Evolutionary conservation across 2,888 invertebrate genomes (phyloP).

Genomic region (Aphidius colemani): DNA sequence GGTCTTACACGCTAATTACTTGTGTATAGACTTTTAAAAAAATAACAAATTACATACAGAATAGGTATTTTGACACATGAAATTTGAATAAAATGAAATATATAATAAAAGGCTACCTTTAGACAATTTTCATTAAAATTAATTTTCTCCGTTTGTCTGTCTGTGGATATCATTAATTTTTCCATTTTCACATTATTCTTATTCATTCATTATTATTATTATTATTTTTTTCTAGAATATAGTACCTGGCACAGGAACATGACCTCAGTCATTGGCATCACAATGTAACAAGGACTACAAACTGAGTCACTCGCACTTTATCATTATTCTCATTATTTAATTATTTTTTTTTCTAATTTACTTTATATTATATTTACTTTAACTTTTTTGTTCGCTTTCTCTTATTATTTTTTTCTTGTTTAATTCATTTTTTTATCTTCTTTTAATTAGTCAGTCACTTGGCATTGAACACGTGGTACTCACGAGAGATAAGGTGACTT

Average conservation of each 20-base stretch:
- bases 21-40: slow-evolving; percentile 60
- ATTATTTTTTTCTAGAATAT: slow-evolving; percentile 35
- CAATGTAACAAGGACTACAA: slow-evolving; percentile 59
- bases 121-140: slow-evolving; percentile 18
- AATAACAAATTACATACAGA: slow-evolving; percentile 60
- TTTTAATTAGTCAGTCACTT: slow-evolving; percentile 37
- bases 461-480: slow-evolving; percentile 36
- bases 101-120: slow-evolving; percentile 36
- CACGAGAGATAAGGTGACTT: slow-evolving; percentile 47
- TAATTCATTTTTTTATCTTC: slow-evolving; percentile 3
- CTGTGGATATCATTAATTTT: slow-evolving; percentile 43
- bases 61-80: slow-evolving; percentile 52
- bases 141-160: slow-evolving; percentile 43
- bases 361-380: too few species aligned
- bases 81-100: slow-evolving; percentile 36
- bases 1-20: slow-evolving; percentile 52
- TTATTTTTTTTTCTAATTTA: slow-evolving; percentile 10
- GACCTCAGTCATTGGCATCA: slow-evolving; percentile 61
- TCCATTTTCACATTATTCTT: slow-evolving; percentile 17
- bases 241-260: slow-evolving; percentile 61
- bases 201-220: slow-evolving; percentile 8
- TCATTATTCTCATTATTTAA: slow-evolving; percentile 20
- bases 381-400: neutral
- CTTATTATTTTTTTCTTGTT: neutral
- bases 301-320: slow-evolving; percentile 52